These are phyloP conservation scores for Agapornis roseicollis DNA, from an alignment of 2,113 vertebrate genomes.

Conservation along the genomic window DNA sequence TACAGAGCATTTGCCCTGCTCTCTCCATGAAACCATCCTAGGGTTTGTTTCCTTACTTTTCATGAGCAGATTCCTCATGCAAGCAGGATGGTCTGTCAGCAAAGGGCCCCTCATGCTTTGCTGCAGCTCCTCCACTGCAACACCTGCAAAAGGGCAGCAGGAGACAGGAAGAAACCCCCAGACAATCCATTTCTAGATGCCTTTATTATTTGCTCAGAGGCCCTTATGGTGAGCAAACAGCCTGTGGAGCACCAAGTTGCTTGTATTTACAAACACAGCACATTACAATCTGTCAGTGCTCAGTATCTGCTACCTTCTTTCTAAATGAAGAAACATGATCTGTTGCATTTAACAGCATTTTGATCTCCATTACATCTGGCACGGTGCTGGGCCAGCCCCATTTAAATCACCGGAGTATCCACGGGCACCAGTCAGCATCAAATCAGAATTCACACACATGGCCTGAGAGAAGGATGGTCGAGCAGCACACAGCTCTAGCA, in stretches of 20 bases:
- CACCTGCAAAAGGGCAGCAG: neutral
- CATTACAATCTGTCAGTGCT: neutral
- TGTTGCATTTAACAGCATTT: neutral
- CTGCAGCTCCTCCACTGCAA: neutral
- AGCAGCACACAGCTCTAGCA: neutral
- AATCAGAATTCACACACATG: fast-evolving
- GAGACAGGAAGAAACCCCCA: neutral
- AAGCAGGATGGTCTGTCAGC: neutral
- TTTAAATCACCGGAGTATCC: neutral
- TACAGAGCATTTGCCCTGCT: neutral
- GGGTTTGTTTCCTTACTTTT: neutral
- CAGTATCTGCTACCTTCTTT: neutral
- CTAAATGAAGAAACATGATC: neutral
- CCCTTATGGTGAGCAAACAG: neutral
- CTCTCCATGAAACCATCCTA: neutral
- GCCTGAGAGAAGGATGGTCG: neutral
- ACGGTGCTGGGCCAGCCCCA: neutral
- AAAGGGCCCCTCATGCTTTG: neutral
- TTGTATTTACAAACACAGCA: neutral
- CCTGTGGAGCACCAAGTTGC: neutral
- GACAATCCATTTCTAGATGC: neutral
- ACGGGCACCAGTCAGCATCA: neutral
- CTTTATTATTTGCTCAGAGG: neutral
- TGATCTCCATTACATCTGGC: neutral
- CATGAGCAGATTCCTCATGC: neutral